A percentile compares a stretch with the other conserved stretches of the same genome.
Evolutionary conservation across 2,113 vertebrate species (phyloP).

Genomic region (Elachura formosa): DNA sequence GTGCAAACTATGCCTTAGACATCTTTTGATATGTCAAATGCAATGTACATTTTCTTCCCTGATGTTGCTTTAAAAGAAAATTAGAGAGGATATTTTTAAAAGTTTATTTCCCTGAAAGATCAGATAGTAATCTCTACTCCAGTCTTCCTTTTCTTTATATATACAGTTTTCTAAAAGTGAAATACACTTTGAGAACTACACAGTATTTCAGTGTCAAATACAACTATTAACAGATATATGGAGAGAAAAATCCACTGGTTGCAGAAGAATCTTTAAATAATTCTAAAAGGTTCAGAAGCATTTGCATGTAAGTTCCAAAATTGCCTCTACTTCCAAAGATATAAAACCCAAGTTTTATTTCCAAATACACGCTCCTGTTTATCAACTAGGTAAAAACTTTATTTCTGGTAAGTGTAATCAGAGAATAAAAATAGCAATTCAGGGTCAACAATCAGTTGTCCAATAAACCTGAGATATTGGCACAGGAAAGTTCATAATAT

Average conservation of each 20-base stretch:
- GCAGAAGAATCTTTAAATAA: not conserved
- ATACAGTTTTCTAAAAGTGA: not conserved
- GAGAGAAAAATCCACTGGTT: not conserved
- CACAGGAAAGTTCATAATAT: not conserved
- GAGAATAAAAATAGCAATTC: not conserved
- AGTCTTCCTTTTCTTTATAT: not conserved
- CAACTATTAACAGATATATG: not conserved
- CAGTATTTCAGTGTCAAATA: not conserved
- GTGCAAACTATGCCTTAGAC: not conserved
- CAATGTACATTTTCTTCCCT: not conserved
- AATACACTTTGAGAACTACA: not conserved
- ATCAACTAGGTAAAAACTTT: not conserved
- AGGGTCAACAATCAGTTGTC: not conserved
- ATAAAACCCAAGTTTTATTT: not conserved
- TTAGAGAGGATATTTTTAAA: not conserved
- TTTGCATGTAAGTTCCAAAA: not conserved
- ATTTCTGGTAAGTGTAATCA: not conserved
- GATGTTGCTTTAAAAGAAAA: not conserved
- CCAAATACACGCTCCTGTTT: not conserved
- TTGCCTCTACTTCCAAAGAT: not conserved
- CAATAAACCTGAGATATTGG: not conserved
- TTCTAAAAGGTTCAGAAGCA: not conserved
- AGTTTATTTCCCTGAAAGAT: not conserved
- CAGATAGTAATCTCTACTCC: not conserved
- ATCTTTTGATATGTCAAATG: not conserved